phyloP scores from a whole-genome alignment of 2,797 vertebrate genomes.

The Acropternis orthonyx region DNA sequence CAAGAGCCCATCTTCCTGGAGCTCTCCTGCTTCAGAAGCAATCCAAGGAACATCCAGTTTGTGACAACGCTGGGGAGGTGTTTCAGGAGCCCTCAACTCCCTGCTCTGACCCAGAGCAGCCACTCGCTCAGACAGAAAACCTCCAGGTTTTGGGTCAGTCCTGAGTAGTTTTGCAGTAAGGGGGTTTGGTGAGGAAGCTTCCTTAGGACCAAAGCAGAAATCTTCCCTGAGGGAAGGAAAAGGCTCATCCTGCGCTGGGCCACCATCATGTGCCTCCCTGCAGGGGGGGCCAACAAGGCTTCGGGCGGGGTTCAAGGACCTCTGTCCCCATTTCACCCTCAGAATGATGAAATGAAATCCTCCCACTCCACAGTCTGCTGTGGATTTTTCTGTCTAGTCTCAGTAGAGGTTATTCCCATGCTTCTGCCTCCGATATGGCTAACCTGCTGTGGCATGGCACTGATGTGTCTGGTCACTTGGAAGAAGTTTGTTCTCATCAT shows the following conservation, averaged over 20 bases:
- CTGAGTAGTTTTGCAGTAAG: neutral
- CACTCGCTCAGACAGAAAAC: neutral
- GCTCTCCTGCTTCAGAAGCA: neutral
- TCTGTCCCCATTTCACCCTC: neutral
- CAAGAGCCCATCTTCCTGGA: neutral
- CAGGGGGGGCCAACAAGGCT: neutral
- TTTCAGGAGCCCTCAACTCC: neutral
- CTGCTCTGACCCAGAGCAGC: neutral
- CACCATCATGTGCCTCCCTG: rapidly evolving
- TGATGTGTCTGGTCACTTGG: neutral
- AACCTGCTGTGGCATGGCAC: neutral
- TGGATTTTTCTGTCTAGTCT: neutral
- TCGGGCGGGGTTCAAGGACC: neutral
- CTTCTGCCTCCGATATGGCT: neutral
- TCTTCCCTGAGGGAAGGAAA: neutral
- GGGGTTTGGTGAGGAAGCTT: neutral
- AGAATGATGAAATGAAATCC: neutral
- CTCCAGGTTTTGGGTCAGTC: neutral
- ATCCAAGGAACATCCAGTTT: neutral
- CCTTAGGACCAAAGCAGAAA: neutral
- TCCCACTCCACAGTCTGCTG: neutral
- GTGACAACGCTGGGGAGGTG: neutral
- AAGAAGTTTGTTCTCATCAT: neutral
- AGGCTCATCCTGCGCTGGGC: rapidly evolving
- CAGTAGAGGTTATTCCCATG: neutral